A percentile compares a stretch with the other conserved stretches of the same genome.
Conservation (phyloP, 2,113 vertebrate genomes). For the Sceloporus tristichus region DNA sequence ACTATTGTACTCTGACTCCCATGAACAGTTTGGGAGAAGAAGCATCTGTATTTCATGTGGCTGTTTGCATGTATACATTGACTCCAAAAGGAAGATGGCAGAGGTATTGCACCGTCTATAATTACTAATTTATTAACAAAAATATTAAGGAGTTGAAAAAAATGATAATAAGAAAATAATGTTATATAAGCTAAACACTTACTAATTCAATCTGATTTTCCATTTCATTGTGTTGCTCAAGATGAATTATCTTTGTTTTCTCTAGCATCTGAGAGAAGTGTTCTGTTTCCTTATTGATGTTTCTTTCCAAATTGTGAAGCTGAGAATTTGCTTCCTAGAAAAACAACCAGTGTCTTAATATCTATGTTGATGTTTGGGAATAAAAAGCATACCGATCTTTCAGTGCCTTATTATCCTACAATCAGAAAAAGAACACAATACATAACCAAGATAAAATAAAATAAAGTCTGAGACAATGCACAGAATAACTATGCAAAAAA, state of each 20-base stretch:
- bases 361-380: slow-evolving; percentile 15
- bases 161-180: not conserved
- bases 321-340: slow-evolving; percentile 82
- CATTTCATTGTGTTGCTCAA: slow-evolving; percentile 85
- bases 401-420: not conserved
- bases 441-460: no score
- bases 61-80: not conserved
- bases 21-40: not conserved
- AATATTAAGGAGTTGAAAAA: not conserved
- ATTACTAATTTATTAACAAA: not conserved
- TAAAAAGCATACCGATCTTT: not conserved
- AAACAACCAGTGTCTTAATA: slow-evolving; percentile 38
- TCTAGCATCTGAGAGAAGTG: slow-evolving; percentile 86
- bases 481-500: no score
- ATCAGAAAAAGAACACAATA: not conserved
- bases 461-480: no score
- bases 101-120: not conserved
- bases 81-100: not conserved
- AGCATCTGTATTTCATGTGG: not conserved
- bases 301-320: slow-evolving; percentile 83
- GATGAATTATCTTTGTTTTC: slow-evolving; percentile 79
- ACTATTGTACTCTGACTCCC: not conserved
- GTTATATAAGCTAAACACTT: slow-evolving; percentile 50
- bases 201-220: slow-evolving; percentile 88
- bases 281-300: slow-evolving; percentile 81